Evolutionary conservation across 2,113 vertebrate species (phyloP).

Genomic region (Pelecanoides urinatrix): DNA sequence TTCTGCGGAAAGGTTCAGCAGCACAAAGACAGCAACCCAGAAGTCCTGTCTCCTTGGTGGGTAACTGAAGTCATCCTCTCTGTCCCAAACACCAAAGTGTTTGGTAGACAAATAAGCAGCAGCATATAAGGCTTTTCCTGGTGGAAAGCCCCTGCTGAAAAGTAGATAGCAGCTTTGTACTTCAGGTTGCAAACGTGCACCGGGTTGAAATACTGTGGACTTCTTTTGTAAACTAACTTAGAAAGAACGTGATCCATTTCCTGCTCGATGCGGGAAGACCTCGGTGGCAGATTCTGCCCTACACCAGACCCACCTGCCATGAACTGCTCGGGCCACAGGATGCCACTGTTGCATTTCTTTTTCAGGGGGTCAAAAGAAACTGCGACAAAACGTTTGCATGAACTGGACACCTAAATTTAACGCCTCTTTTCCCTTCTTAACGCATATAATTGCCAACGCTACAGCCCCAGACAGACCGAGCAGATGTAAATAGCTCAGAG

Average conservation of each 20-base stretch:
- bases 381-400: background rate
- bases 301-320: conserved; percentile 40
- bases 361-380: background rate
- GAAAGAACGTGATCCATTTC: background rate
- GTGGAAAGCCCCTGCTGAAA: background rate
- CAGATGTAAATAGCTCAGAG: conserved; percentile 12
- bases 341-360: conserved; percentile 68
- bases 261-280: accelerated
- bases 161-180: background rate
- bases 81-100: background rate
- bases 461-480: background rate
- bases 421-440: background rate
- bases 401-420: background rate
- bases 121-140: background rate
- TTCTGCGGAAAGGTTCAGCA: background rate
- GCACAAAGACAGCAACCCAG: background rate
- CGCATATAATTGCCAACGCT: background rate
- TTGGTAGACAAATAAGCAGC: background rate
- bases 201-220: background rate
- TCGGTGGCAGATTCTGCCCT: background rate
- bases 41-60: background rate
- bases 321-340: conserved; percentile 64
- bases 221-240: background rate
- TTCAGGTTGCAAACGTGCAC: background rate
- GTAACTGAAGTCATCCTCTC: background rate